Evolutionary conservation across 2,888 invertebrate genomes (phyloP).

Genomic region (Noctua comes): DNA sequence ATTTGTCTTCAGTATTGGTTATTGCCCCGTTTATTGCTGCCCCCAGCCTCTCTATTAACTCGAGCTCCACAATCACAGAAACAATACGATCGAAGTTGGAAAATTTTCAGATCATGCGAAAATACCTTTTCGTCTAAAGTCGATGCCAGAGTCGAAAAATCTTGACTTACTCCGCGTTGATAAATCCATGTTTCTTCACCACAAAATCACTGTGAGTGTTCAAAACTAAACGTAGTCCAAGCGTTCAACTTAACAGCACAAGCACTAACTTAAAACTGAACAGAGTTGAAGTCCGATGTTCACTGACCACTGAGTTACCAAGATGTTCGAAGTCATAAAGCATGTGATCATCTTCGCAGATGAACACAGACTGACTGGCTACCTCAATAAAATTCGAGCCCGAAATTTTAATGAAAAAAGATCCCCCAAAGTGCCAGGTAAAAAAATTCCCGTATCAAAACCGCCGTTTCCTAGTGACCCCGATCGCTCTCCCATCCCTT

Average conservation of each 20-base stretch:
- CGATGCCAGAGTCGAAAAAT: slow-evolving; percentile 90
- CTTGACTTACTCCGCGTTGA: slow-evolving; percentile 90
- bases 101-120: slow-evolving; percentile 67
- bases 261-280: slow-evolving; percentile 68
- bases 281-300: slow-evolving; percentile 73
- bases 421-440: slow-evolving; percentile 86
- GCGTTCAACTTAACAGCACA: slow-evolving; percentile 62
- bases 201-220: slow-evolving; percentile 64
- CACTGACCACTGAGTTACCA: slow-evolving; percentile 81
- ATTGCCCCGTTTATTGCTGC: slow-evolving; percentile 85
- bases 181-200: slow-evolving; percentile 85
- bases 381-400: slow-evolving; percentile 83
- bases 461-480: slow-evolving; percentile 91
- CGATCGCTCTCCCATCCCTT: slow-evolving; percentile 90
- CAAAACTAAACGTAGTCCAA: slow-evolving; percentile 64
- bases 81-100: slow-evolving; percentile 53
- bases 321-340: slow-evolving; percentile 79
- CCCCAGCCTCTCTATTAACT: slow-evolving; percentile 77
- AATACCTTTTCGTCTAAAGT: slow-evolving; percentile 89
- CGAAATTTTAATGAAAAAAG: slow-evolving; percentile 85
- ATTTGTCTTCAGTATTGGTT: slow-evolving; percentile 89
- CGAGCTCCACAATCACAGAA: slow-evolving; percentile 64
- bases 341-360: slow-evolving; percentile 90
- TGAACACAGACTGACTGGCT: slow-evolving; percentile 90
- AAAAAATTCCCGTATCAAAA: slow-evolving; percentile 89